Evolutionary conservation across 2,888 invertebrate species (phyloP).

Genomic region (Diadegma fenestrale): DNA sequence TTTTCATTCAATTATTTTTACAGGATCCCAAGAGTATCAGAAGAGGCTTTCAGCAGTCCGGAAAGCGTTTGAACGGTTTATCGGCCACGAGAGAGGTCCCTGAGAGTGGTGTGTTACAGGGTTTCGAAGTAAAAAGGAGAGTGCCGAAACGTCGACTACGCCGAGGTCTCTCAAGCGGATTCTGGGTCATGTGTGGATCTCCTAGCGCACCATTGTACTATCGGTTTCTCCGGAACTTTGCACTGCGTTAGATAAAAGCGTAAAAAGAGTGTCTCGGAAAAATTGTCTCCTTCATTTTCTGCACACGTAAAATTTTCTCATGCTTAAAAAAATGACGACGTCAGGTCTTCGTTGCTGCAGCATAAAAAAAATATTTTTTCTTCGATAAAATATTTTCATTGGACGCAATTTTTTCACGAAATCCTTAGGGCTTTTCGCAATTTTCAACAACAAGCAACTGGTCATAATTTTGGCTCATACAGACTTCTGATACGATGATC

Average conservation of each 20-base stretch:
- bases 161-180: constrained; percentile 47
- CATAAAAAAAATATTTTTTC: background rate
- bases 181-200: constrained; percentile 45
- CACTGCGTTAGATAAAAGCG: background rate
- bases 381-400: background rate
- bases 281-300: background rate
- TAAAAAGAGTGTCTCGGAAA: background rate
- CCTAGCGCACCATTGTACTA: constrained; percentile 17
- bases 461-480: background rate
- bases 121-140: constrained; percentile 26
- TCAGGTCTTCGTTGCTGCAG: background rate
- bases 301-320: background rate
- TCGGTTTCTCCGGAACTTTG: constrained; percentile 23
- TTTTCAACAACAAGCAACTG: background rate
- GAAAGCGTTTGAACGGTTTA: constrained; percentile 72
- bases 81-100: constrained; percentile 61
- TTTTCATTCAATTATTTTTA: constrained; percentile 73
- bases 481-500: background rate
- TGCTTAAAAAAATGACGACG: background rate
- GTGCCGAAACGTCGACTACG: constrained; percentile 51
- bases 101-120: constrained; percentile 40
- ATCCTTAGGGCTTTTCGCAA: background rate
- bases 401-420: background rate
- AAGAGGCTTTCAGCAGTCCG: constrained; percentile 71
- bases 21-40: constrained; percentile 60